Conservation (phyloP, 2,888 invertebrate species). For the Cryptosula pallasiana region DNA sequence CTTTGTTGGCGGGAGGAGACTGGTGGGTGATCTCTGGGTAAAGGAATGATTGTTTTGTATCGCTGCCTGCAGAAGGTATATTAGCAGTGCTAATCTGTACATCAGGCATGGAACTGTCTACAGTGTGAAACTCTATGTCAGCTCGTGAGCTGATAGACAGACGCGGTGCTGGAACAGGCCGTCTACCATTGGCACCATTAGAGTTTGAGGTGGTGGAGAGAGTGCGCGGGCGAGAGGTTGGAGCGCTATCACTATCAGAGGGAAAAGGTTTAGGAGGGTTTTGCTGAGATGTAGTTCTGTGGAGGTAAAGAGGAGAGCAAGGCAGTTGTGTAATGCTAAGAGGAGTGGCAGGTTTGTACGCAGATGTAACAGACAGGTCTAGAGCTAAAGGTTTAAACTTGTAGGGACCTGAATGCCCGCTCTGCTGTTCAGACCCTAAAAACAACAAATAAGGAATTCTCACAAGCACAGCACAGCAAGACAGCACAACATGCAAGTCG, state of each 20-base stretch:
- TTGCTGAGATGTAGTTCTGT: background rate
- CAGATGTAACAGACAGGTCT: conserved; percentile 3
- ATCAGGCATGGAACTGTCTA: background rate
- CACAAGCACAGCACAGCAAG: background rate
- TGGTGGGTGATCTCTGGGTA: background rate
- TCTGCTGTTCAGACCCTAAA: conserved; percentile 11
- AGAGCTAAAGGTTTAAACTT: conserved; percentile 15
- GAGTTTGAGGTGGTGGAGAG: background rate
- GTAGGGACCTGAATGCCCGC: conserved; percentile 17
- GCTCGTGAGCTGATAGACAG: conserved; percentile 14
- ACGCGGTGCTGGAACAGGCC: conserved; percentile 18
- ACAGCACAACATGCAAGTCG: background rate
- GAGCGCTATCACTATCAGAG: background rate
- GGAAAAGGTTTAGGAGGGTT: background rate
- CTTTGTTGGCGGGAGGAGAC: background rate
- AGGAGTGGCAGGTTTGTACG: conserved; percentile 3
- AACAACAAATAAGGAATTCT: conserved; percentile 23
- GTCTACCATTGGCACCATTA: conserved; percentile 6
- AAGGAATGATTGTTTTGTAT: background rate
- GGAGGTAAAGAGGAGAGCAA: conserved; percentile 16
- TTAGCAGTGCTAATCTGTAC: background rate
- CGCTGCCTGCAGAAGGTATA: background rate
- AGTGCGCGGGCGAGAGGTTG: background rate
- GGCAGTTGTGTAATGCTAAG: conserved; percentile 8
- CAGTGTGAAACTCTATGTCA: background rate